Conservation (phyloP, 92 coral and sea anemone genomes). For the Parazoanthus swiftii region DNA sequence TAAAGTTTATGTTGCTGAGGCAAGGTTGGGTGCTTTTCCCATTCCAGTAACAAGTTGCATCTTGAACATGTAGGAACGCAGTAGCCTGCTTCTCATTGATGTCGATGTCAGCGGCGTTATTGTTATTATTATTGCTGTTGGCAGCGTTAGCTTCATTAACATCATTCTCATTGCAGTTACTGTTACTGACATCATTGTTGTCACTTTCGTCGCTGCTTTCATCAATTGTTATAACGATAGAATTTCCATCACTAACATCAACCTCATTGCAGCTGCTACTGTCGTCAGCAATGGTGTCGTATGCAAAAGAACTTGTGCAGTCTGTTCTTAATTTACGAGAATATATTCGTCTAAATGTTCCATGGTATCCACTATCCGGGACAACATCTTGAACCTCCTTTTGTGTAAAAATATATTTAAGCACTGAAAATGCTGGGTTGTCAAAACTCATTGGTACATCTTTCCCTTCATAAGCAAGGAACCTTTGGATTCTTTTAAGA, state of each 20-base stretch:
- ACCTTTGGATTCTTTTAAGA: conserved; percentile 28
- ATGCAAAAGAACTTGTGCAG: neutral
- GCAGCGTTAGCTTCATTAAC: neutral
- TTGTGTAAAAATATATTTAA: conserved; percentile 27
- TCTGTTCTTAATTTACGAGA: conserved; percentile 6
- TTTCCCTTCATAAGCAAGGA: conserved; percentile 34
- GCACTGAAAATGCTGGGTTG: conserved; percentile 38
- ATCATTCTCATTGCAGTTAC: neutral
- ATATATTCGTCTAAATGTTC: conserved; percentile 30
- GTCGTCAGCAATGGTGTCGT: neutral
- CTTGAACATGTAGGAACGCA: conserved; percentile 17
- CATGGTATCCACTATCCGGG: conserved; percentile 23
- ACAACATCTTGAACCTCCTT: conserved; percentile 11
- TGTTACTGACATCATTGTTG: neutral
- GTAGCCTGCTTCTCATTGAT: neutral
- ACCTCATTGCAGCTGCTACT: neutral
- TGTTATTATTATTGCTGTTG: conserved; percentile 11
- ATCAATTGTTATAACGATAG: neutral
- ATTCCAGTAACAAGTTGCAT: conserved; percentile 39
- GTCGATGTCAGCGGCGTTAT: neutral
- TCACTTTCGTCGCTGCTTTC: neutral
- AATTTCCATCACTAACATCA: neutral
- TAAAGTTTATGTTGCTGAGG: conserved; percentile 30
- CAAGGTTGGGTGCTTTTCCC: conserved; percentile 20
- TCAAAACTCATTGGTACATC: conserved; percentile 25